These are phyloP conservation scores for Motacilla tschutschensis DNA, from an alignment of 2,113 vertebrate species.

Conservation along the genomic window DNA sequence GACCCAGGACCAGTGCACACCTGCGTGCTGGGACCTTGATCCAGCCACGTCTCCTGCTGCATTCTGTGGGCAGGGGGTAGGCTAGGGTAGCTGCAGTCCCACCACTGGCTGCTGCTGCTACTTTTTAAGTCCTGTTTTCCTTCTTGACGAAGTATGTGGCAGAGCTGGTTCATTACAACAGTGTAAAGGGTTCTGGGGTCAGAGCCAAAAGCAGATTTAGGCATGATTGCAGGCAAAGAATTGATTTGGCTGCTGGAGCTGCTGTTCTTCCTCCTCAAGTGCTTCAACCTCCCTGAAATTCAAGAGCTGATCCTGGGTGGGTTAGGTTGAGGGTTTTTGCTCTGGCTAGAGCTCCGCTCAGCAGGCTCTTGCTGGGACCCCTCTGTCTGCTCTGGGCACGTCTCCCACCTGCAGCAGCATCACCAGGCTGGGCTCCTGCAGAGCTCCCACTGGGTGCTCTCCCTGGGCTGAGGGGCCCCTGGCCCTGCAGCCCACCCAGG, in stretches of 20 bases:
- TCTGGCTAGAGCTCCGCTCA: neutral
- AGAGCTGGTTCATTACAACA: neutral
- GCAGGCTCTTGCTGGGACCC: neutral
- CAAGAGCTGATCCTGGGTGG: accelerated
- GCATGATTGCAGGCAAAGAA: neutral
- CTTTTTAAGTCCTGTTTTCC: neutral
- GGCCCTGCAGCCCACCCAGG: neutral
- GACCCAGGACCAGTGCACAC: neutral
- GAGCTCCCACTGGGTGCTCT: neutral
- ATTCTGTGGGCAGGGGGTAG: neutral
- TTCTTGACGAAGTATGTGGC: neutral
- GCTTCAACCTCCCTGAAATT: neutral
- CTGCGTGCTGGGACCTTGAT: accelerated
- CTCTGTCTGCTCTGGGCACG: accelerated
- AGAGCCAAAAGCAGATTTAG: neutral
- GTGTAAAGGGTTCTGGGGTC: neutral
- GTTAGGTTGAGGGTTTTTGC: neutral
- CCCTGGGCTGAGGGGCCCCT: accelerated
- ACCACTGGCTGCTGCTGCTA: neutral
- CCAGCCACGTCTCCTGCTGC: neutral
- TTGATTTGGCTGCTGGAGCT: neutral
- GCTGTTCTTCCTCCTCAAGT: neutral
- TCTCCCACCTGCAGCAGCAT: neutral
- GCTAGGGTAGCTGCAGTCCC: neutral
- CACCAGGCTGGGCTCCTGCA: neutral